These are phyloP conservation scores for Serripes groenlandicus DNA, from an alignment of 2,888 invertebrate species.

Conservation along the genomic window DNA sequence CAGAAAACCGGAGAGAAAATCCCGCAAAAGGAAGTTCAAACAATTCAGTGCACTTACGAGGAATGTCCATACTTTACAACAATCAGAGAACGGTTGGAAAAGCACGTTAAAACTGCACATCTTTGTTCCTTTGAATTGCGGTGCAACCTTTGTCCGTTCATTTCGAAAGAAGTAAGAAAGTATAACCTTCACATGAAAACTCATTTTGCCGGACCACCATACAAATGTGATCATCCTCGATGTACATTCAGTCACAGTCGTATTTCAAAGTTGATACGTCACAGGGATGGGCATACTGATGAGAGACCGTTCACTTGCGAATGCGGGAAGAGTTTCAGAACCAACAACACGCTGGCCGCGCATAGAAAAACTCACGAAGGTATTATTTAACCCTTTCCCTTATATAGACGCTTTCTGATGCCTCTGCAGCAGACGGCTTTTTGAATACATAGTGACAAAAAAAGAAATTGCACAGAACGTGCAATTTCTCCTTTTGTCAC, in stretches of 20 bases:
- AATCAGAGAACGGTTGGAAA: constrained; percentile 61
- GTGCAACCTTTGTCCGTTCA: constrained; percentile 90
- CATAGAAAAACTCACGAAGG: constrained; percentile 89
- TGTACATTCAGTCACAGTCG: constrained; percentile 88
- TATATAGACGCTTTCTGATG: no score
- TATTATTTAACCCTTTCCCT: no score
- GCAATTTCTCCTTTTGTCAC: not conserved
- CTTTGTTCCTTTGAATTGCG: constrained; percentile 66
- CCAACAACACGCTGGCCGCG: constrained; percentile 88
- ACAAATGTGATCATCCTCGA: constrained; percentile 88
- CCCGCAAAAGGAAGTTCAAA: constrained; percentile 11
- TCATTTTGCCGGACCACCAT: constrained; percentile 90
- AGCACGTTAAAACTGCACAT: constrained; percentile 73
- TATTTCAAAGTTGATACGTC: constrained; percentile 89
- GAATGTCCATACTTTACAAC: constrained; percentile 72
- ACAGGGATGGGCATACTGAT: constrained; percentile 88
- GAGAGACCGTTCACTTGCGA: constrained; percentile 87
- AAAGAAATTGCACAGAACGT: not conserved
- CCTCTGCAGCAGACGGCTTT: no score
- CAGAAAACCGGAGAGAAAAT: not conserved
- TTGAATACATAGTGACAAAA: no score
- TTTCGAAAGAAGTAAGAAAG: constrained; percentile 89
- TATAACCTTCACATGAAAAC: constrained; percentile 89
- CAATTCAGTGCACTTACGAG: constrained; percentile 56
- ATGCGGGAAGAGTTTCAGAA: constrained; percentile 89